Evolutionary conservation across 2,113 vertebrate species (phyloP).

Genomic region (Arvicanthis niloticus): DNA sequence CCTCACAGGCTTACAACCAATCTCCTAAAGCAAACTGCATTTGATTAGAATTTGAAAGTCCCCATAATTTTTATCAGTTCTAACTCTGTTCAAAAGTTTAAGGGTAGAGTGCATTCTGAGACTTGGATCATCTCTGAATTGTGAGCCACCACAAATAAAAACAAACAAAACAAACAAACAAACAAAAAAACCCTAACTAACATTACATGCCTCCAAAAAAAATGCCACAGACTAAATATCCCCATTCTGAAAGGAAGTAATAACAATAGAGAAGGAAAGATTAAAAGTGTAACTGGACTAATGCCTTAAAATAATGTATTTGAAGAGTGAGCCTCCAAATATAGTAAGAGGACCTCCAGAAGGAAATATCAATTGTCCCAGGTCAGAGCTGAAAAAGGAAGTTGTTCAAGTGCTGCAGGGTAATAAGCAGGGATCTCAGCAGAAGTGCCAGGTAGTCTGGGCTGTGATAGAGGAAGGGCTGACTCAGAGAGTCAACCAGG

Average conservation of each 20-base stretch:
- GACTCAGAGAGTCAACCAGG: conserved; percentile 22
- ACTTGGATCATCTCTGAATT: background rate
- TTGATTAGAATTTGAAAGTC: background rate
- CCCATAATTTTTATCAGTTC: background rate
- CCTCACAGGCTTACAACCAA: background rate
- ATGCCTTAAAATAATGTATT: background rate
- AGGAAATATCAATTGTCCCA: too few species aligned
- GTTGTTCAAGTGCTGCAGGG: too few species aligned
- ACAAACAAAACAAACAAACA: background rate
- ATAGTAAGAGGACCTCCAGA: too few species aligned
- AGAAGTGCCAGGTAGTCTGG: too few species aligned
- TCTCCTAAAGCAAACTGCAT: background rate
- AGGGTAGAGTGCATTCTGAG: background rate
- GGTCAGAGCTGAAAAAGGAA: too few species aligned
- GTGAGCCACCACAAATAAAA: background rate
- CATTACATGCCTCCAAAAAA: background rate
- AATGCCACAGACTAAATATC: background rate
- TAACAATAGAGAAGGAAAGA: background rate
- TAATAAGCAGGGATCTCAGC: too few species aligned
- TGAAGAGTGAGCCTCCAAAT: too few species aligned
- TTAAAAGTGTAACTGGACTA: background rate
- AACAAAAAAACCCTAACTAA: background rate
- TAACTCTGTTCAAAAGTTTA: background rate
- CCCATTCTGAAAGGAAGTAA: background rate
- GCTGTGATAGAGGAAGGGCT: too few species aligned